phyloP scores from a whole-genome alignment of 2,888 invertebrate species.

The Melieria omissa region DNA sequence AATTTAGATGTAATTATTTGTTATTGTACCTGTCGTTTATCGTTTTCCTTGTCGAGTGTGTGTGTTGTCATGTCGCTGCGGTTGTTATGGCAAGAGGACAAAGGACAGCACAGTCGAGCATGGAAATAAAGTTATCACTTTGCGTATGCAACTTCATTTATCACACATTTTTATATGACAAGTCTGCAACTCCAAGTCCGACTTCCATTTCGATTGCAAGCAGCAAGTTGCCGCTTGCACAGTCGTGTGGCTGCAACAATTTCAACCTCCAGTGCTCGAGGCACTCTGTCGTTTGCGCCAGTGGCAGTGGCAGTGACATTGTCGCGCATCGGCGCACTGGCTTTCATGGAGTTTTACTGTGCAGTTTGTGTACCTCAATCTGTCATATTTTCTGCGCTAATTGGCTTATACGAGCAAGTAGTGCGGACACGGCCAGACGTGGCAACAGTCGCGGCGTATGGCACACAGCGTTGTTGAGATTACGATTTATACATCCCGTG shows the following conservation, averaged over 20 bases:
- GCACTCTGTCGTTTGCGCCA: too few species aligned
- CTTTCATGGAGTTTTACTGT: background rate
- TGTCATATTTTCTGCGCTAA: constrained; percentile 58
- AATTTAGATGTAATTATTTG: too few species aligned
- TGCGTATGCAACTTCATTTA: constrained; percentile 62
- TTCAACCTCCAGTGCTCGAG: too few species aligned
- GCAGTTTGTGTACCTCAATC: constrained; percentile 43
- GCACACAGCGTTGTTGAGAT: constrained; percentile 37
- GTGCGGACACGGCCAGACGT: too few species aligned
- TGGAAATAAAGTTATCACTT: constrained; percentile 57
- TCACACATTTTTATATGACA: constrained; percentile 62
- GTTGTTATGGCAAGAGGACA: too few species aligned
- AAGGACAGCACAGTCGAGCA: too few species aligned
- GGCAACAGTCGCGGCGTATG: background rate
- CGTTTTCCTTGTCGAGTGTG: too few species aligned
- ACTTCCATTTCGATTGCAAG: too few species aligned
- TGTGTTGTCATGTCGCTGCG: too few species aligned
- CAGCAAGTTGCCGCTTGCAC: too few species aligned
- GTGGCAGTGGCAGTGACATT: background rate
- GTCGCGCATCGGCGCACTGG: background rate
- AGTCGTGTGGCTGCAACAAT: too few species aligned
- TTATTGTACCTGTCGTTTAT: too few species aligned
- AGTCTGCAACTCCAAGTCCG: constrained; percentile 32
- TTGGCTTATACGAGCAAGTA: constrained; percentile 54
- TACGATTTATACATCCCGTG: constrained; percentile 56